Percentiles rank a stretch among this genome's conserved stretches.
Evolutionary conservation across 2,797 vertebrate genomes (phyloP).

Genomic region (Astyanax mexicanus): DNA sequence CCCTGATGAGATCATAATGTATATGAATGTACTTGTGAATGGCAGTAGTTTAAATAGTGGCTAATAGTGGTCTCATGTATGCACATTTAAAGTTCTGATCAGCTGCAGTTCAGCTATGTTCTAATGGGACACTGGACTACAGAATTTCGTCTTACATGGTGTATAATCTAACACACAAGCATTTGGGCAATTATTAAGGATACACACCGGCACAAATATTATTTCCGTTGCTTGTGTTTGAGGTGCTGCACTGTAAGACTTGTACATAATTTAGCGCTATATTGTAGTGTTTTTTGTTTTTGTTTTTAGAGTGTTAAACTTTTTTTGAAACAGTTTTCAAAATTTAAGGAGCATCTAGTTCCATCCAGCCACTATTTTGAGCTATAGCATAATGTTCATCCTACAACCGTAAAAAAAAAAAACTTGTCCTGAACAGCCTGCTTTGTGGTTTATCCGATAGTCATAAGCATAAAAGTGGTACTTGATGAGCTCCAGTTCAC

Average conservation of each 20-base stretch:
- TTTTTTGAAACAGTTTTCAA: conserved; percentile 12
- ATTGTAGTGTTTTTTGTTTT: conserved; percentile 22
- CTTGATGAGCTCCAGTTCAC: conserved; percentile 26
- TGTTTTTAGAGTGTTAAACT: conserved; percentile 22
- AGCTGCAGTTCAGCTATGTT: conserved; percentile 28
- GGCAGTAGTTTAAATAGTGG: conserved; percentile 58
- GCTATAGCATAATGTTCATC: conserved; percentile 17
- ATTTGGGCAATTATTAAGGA: conserved; percentile 56
- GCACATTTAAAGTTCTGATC: conserved; percentile 12
- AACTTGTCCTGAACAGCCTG: conserved; percentile 15
- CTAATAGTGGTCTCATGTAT: conserved; percentile 59
- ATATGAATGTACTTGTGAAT: conserved; percentile 72
- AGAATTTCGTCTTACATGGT: conserved; percentile 14
- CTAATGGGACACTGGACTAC: conserved; percentile 6
- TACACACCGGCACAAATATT: conserved; percentile 64
- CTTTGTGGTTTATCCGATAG: conserved; percentile 2
- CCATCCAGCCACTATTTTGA: conserved; percentile 33
- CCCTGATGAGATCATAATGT: conserved; percentile 59
- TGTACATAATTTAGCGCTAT: conserved; percentile 53
- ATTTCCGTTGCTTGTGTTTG: conserved; percentile 50
- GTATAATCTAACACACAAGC: conserved; percentile 39
- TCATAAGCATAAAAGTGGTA: conserved; percentile 18
- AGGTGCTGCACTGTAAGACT: conserved; percentile 67
- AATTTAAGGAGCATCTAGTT: conserved; percentile 8
- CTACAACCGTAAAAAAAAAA: conserved; percentile 14